Evolutionary conservation across 2,113 vertebrate genomes (phyloP), one percentile per base, ranked within the genome.

Genomic region (Syrrhaptes paradoxus): DNA sequence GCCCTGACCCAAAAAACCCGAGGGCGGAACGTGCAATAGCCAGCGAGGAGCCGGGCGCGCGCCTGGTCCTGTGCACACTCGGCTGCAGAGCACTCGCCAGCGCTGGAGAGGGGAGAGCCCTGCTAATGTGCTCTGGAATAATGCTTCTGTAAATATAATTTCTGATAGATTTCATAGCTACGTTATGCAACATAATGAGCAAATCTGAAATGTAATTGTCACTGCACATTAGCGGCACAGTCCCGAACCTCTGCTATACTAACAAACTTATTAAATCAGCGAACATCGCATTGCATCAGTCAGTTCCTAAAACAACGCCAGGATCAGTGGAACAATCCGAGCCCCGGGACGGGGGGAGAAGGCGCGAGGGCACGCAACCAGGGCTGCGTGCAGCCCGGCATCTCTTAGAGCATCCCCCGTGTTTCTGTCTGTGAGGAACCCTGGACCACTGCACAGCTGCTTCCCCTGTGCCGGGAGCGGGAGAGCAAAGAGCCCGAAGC

Each of bases 211-310:
- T 54, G 88, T 80, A 94, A 96, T 97, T 96, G 95, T 96, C 96
- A 46, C 83, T 87, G 90, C 90, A 68, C 94, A 89, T 96, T 95
- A 96, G 75, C 77, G 41, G 82, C 62, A 67, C 92, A 93, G 94
- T 46, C 82, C 87, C 20, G 73, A 95, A 57, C 89, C 85, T 85
- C 92, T 95, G 68, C 94, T 94, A 91, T 34, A 81, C 85, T 94
- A 92, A 96, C 94, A 92, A 97, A 95, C 93, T 94, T 96, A 95
- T 97, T 96, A 95, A 96, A 94, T 94, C 96, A 94, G 92, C 21
- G 82, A 96, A 90, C 91, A 87, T 75, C 85, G 91, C 74, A n/a
- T 72, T 49, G 78, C 92, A 94, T 96, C 96, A 93, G 90, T 93
- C 95, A 87, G 87, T 91, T 93, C 87, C 76, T 84, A 75, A 89